phyloP scores from a whole-genome alignment of 2,113 vertebrate species.

The Galeopterus variegatus region DNA sequence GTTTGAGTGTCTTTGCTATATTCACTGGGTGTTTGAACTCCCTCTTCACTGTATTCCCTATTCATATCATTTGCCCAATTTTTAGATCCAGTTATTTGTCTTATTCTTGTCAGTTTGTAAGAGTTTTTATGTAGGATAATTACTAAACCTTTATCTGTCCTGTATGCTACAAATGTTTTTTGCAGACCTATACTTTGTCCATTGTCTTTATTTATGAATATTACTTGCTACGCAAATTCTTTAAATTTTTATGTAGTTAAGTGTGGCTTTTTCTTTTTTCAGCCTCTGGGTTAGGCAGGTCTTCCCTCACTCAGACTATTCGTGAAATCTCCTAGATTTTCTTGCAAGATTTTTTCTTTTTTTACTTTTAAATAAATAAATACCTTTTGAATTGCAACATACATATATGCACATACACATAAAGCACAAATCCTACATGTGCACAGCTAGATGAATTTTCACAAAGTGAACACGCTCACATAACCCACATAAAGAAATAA shows the following conservation, averaged over 20 bases:
- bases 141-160: background rate
- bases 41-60: background rate
- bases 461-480: too few relatives aligned
- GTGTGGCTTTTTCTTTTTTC: background rate
- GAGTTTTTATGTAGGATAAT: background rate
- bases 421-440: too few relatives aligned
- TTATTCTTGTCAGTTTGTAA: background rate
- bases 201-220: background rate
- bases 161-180: background rate
- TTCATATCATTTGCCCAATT: background rate
- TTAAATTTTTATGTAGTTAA: background rate
- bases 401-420: background rate
- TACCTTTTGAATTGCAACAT: background rate
- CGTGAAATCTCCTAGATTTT: background rate
- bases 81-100: background rate
- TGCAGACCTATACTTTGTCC: background rate
- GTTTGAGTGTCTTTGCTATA: background rate
- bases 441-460: too few relatives aligned
- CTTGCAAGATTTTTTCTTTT: background rate
- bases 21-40: background rate
- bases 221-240: background rate
- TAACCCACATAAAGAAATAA: too few relatives aligned
- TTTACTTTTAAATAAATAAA: background rate
- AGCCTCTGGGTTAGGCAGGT: background rate
- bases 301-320: background rate